Base-by-base conservation (phyloP, 2,113 vertebrate genomes). In the Cyphomyrus discorhynchus region DNA sequence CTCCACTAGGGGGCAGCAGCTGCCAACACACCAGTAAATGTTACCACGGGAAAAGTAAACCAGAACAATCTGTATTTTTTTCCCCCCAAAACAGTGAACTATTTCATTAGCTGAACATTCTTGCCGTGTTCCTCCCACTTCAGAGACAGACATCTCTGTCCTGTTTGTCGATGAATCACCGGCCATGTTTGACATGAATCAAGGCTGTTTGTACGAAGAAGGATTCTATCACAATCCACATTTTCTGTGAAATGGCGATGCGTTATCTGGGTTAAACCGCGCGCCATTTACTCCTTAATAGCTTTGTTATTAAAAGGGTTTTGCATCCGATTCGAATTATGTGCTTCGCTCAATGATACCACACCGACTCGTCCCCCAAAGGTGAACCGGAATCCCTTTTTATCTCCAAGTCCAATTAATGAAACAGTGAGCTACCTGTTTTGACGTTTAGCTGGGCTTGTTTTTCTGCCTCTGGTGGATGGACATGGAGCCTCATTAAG, bases 1-100 rank as follows among this genome's bases (percentile, higher is more conserved):
- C 15, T 52, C 31, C 85, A 52, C 85, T 56, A 87, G 85, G 50
- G 85, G 85, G 85, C 85, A 53, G 85, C 50, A 53, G n/a, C 50
- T 87, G 49, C 85, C 31, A 84, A 45, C 42, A 45, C 21, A 21
- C 39, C 82, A 45, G 42, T 31, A 42, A 80, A 80, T 80, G 15
- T 39, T 80, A 19, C 35, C 31, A 19, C 74, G 7, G 74, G 74
- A 42, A 80, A 80, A 17, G 35, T 80, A 80, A 80, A 80, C 35
- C 35, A 42, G 74, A 80, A 80, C 27, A 39, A 35, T 77, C 58
- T 66, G 27, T 70, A 27, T 70, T 70, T 80, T 42, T 2, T 35
- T 8, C 9, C 66, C n/a, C 66, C n/a, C 74, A 7, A 19, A 80
- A 80, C 35, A n/a, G 70, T 80, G 31, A 80, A 80, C 42, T 80